A percentile compares a stretch with the other conserved stretches of the same genome.
phyloP scores from a whole-genome alignment of 2,888 invertebrate genomes.

The Tupiocoris notatus region DNA sequence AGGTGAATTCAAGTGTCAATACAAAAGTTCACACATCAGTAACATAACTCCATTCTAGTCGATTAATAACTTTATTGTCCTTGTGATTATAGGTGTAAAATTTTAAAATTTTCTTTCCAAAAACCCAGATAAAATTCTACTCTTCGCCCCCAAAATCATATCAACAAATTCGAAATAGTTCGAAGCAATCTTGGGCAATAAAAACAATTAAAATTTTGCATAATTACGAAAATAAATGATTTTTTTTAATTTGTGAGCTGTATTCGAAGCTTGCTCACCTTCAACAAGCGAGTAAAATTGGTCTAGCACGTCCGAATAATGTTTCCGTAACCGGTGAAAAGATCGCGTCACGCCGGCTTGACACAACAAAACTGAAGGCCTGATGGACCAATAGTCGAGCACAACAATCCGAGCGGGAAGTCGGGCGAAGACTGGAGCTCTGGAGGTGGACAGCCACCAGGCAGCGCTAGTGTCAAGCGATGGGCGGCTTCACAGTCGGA shows the following conservation, averaged over 20 bases:
- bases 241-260: too few relatives aligned
- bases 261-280: not conserved
- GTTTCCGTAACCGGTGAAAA: constrained; percentile 5
- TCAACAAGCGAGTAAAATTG: not conserved
- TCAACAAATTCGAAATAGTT: too few relatives aligned
- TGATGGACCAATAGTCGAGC: not conserved
- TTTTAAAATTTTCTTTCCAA: too few relatives aligned
- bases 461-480: constrained; percentile 25
- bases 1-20: too few relatives aligned
- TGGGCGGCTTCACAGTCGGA: not conserved
- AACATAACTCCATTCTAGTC: too few relatives aligned
- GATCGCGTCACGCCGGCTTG: constrained; percentile 29
- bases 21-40: too few relatives aligned
- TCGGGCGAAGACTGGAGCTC: constrained; percentile 25
- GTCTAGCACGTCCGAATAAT: not conserved
- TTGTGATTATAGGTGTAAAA: too few relatives aligned
- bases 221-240: too few relatives aligned
- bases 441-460: not conserved
- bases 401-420: constrained; percentile 10
- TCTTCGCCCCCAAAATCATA: too few relatives aligned
- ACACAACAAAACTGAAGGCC: not conserved
- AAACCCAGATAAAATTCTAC: too few relatives aligned
- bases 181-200: too few relatives aligned
- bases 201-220: not conserved
- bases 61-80: too few relatives aligned